phyloP scores from a whole-genome alignment of 2,888 invertebrate species.

The Pinctada fucata region DNA sequence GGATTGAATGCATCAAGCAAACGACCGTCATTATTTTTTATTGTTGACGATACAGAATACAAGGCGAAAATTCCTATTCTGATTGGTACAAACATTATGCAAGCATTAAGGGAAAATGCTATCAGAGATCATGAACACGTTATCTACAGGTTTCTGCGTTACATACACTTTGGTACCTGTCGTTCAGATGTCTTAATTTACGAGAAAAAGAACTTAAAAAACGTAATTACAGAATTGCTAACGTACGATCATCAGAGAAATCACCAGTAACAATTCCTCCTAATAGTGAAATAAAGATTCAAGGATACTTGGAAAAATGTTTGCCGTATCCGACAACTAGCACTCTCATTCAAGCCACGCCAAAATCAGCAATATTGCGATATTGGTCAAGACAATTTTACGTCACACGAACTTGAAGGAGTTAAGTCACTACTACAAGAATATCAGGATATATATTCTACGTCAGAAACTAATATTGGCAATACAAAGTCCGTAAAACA shows the following conservation, averaged over 20 bases:
- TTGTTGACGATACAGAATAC: slow-evolving; percentile 21
- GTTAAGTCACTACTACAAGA: slow-evolving; percentile 4
- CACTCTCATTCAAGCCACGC: slow-evolving; percentile 35
- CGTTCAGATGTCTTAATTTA: slow-evolving; percentile 16
- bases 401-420: background rate
- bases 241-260: slow-evolving; percentile 28
- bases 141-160: slow-evolving; percentile 36
- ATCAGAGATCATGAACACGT: slow-evolving; percentile 30
- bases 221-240: slow-evolving; percentile 32
- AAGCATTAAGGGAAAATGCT: slow-evolving; percentile 26
- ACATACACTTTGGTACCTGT: slow-evolving; percentile 35
- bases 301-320: slow-evolving; percentile 29
- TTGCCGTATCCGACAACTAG: slow-evolving; percentile 30
- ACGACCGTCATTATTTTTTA: slow-evolving; percentile 28
- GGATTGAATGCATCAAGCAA: slow-evolving; percentile 6
- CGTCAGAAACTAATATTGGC: slow-evolving; percentile 3
- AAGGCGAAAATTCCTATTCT: slow-evolving; percentile 32
- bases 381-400: slow-evolving; percentile 1
- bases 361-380: slow-evolving; percentile 11
- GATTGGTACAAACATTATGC: slow-evolving; percentile 42
- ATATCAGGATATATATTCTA: slow-evolving; percentile 11
- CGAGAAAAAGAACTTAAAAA: slow-evolving; percentile 19
- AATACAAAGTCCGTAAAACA: background rate
- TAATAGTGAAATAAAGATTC: slow-evolving; percentile 22
- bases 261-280: slow-evolving; percentile 27